Percentiles rank a stretch among this genome's conserved stretches.
Evolutionary conservation across 1,140 invertebrate species (phyloP).

Genomic region (Archivesica marissinica): DNA sequence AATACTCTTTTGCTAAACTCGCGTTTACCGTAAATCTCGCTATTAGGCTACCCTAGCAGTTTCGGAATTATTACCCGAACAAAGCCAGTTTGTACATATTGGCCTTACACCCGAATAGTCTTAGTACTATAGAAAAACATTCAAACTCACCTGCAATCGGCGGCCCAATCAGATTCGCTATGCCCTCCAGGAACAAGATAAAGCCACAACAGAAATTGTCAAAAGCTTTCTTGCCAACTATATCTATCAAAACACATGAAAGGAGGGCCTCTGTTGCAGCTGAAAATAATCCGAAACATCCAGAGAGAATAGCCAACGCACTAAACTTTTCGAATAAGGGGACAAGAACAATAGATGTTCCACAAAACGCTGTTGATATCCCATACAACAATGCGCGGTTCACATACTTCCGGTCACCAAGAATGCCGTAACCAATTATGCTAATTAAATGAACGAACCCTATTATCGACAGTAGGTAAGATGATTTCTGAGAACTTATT

Average conservation of each 20-base stretch:
- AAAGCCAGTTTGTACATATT: neutral
- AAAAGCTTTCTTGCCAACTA: slow-evolving; percentile 70
- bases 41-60: neutral
- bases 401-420: slow-evolving; percentile 89
- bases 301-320: slow-evolving; percentile 29
- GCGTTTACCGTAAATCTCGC: neutral
- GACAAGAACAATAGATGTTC: slow-evolving; percentile 69
- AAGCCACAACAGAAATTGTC: slow-evolving; percentile 73
- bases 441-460: slow-evolving; percentile 86
- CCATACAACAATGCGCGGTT: slow-evolving; percentile 76
- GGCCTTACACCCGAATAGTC: neutral
- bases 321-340: slow-evolving; percentile 62
- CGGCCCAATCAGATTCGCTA: slow-evolving; percentile 74
- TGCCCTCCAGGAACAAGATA: slow-evolving; percentile 71
- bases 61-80: neutral
- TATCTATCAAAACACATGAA: slow-evolving; percentile 70
- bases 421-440: slow-evolving; percentile 93
- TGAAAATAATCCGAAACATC: slow-evolving; percentile 73
- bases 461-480: slow-evolving; percentile 96
- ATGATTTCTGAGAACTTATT: slow-evolving; percentile 88
- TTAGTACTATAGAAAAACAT: neutral
- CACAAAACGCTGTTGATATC: slow-evolving; percentile 71
- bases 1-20: neutral
- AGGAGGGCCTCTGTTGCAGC: slow-evolving; percentile 70
- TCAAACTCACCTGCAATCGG: slow-evolving; percentile 70